phyloP scores from a whole-genome alignment of 2,888 invertebrate species.

The Cephus sareptanus region DNA sequence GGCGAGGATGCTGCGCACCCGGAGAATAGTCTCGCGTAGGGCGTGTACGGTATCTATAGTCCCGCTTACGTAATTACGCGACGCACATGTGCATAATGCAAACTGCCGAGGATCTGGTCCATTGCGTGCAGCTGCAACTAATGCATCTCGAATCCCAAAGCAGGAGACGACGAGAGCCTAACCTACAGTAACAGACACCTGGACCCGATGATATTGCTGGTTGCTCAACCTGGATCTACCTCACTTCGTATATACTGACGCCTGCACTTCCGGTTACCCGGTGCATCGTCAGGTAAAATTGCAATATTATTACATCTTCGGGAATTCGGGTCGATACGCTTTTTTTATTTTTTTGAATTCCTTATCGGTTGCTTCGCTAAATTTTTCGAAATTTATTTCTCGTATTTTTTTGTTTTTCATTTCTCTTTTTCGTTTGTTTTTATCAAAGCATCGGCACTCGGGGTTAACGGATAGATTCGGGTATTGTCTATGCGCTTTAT shows the following conservation, averaged over 20 bases:
- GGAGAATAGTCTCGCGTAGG: not conserved
- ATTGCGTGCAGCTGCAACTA: slow-evolving; percentile 59
- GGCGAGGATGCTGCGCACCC: not conserved
- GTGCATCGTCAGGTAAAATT: not conserved
- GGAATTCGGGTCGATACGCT: not conserved
- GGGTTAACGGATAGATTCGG: not conserved
- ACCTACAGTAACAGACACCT: not conserved
- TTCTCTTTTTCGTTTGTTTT: not conserved
- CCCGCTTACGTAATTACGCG: slow-evolving; percentile 54
- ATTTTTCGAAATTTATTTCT: not conserved
- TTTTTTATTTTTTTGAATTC: not conserved
- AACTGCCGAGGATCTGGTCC: slow-evolving; percentile 41
- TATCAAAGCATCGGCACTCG: not conserved
- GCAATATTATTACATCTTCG: not conserved
- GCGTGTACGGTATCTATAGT: not conserved
- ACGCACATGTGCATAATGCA: slow-evolving; percentile 61
- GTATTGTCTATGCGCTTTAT: not conserved
- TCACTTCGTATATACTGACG: not conserved
- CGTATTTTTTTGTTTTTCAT: not conserved
- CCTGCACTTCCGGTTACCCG: not conserved
- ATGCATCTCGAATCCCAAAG: slow-evolving; percentile 46
- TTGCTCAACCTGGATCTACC: not conserved
- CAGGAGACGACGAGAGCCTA: not conserved
- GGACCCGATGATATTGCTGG: not conserved
- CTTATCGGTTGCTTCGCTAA: not conserved